Percentiles rank a stretch among this genome's conserved stretches.
Evolutionary conservation across 2,888 invertebrate species (phyloP).

Genomic region (Drosophila dives): DNA sequence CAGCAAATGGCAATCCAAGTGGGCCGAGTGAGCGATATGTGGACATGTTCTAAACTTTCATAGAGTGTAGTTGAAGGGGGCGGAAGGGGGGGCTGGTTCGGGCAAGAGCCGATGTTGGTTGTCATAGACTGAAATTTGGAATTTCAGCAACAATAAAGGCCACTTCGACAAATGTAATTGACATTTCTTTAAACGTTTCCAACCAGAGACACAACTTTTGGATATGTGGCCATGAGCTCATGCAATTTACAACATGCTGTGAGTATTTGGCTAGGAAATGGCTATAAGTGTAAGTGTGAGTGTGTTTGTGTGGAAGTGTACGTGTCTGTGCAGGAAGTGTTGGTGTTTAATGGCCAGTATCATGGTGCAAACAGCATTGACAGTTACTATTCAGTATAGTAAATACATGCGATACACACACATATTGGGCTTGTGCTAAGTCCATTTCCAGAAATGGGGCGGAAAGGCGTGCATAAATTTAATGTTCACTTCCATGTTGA

Average conservation of each 20-base stretch:
- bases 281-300: not conserved
- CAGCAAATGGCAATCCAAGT: slow-evolving; percentile 44
- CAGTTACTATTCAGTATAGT: slow-evolving; percentile 28
- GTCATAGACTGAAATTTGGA: slow-evolving; percentile 61
- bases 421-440: slow-evolving; percentile 5
- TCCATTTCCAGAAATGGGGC: slow-evolving; percentile 16
- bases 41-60: slow-evolving; percentile 31
- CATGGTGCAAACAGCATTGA: slow-evolving; percentile 52
- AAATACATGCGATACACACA: slow-evolving; percentile 13
- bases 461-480: slow-evolving; percentile 20
- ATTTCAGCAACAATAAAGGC: slow-evolving; percentile 58
- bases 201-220: slow-evolving; percentile 54
- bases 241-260: slow-evolving; percentile 55
- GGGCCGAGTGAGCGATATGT: slow-evolving; percentile 18
- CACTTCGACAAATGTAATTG: slow-evolving; percentile 79
- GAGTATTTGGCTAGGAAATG: slow-evolving; percentile 37
- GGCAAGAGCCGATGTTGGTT: not conserved
- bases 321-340: slow-evolving; percentile 31
- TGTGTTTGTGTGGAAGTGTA: slow-evolving; percentile 5
- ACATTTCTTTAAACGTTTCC: slow-evolving; percentile 66
- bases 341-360: slow-evolving; percentile 48
- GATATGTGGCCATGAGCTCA: slow-evolving; percentile 35
- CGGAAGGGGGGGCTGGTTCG: not conserved
- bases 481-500: not conserved
- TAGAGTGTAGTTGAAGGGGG: not conserved